Conservation (phyloP, 2,888 invertebrate species). For the Eupithecia dodoneata region DNA sequence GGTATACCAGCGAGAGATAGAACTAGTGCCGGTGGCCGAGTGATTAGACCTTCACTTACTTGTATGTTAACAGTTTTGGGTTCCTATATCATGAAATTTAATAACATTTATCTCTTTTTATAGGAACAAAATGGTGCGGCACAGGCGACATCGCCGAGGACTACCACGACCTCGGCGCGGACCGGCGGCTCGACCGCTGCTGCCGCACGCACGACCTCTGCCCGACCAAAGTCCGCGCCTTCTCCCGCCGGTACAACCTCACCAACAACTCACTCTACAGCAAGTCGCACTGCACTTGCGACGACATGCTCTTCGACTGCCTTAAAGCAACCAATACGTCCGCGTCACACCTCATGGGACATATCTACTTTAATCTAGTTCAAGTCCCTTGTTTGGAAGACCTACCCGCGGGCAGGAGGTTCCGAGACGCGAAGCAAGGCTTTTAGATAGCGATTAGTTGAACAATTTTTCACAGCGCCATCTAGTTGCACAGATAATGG, state of each 20-base stretch:
- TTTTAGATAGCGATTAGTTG: slow-evolving; percentile 67
- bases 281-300: slow-evolving; percentile 95
- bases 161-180: slow-evolving; percentile 93
- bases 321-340: slow-evolving; percentile 89
- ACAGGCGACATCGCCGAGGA: slow-evolving; percentile 93
- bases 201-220: slow-evolving; percentile 96
- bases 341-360: slow-evolving; percentile 90
- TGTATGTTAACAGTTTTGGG: background rate
- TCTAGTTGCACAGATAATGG: slow-evolving; percentile 68
- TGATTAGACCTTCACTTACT: background rate
- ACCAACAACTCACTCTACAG: slow-evolving; percentile 93
- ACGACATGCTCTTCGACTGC: slow-evolving; percentile 92
- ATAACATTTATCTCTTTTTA: slow-evolving; percentile 36
- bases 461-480: slow-evolving; percentile 62
- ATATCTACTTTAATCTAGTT: slow-evolving; percentile 93
- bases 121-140: slow-evolving; percentile 97
- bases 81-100: too few relatives aligned
- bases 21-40: background rate
- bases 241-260: slow-evolving; percentile 90
- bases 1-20: background rate
- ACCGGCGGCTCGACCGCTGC: slow-evolving; percentile 89
- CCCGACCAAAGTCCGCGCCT: slow-evolving; percentile 90
- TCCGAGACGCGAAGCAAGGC: slow-evolving; percentile 81
- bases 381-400: slow-evolving; percentile 90
- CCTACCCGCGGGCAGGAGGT: slow-evolving; percentile 66